phyloP scores from a whole-genome alignment of 1,140 invertebrate genomes.

The Proctacanthus coquilletti region DNA sequence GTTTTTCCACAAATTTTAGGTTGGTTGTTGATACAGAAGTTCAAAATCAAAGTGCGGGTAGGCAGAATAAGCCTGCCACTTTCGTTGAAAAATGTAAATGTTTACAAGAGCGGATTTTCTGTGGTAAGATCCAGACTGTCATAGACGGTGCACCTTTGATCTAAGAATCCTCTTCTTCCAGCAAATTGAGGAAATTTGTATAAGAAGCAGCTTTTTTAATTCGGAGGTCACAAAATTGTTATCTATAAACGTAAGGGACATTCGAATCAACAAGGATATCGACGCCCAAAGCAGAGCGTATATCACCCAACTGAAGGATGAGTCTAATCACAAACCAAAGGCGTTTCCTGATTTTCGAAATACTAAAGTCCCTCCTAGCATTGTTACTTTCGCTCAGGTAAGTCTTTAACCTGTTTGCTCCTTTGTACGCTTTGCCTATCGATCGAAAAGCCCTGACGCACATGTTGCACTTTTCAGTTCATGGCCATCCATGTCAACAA shows the following conservation, averaged over 20 bases:
- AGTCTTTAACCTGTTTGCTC: constrained; percentile 1
- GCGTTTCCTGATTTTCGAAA: constrained; percentile 49
- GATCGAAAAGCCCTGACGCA: too few species aligned
- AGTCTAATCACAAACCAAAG: constrained; percentile 12
- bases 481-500: constrained; percentile 76
- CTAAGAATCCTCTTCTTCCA: constrained; percentile 29
- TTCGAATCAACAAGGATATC: constrained; percentile 70
- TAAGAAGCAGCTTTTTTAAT: constrained; percentile 79
- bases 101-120: constrained; percentile 47
- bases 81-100: constrained; percentile 43
- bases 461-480: constrained; percentile 38
- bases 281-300: constrained; percentile 28
- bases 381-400: constrained; percentile 70
- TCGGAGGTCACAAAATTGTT: constrained; percentile 77
- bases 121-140: constrained; percentile 38
- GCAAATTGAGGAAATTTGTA: constrained; percentile 73
- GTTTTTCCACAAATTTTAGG: constrained; percentile 45
- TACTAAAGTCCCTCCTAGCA: constrained; percentile 56
- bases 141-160: not conserved
- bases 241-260: constrained; percentile 66
- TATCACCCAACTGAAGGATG: constrained; percentile 6
- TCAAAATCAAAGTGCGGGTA: constrained; percentile 45
- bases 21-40: constrained; percentile 44
- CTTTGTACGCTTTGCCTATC: too few species aligned
- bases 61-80: constrained; percentile 49